phyloP scores from a whole-genome alignment of 2,888 invertebrate genomes.

The Diadegma fenestrale region DNA sequence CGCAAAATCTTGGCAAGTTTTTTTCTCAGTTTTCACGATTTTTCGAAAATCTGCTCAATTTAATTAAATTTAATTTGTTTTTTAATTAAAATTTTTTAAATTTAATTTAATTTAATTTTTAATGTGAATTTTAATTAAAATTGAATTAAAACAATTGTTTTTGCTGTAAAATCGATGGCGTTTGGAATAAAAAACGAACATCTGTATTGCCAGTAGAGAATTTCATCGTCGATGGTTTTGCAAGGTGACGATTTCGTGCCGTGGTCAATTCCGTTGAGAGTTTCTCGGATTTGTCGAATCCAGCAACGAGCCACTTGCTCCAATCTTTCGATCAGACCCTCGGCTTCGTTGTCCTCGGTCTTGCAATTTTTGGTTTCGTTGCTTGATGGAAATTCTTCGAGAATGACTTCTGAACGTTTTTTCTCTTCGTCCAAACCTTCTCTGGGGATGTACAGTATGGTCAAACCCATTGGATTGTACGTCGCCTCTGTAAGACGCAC shows the following conservation, averaged over 20 bases:
- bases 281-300: constrained; percentile 86
- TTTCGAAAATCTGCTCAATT: too few relatives aligned
- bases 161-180: background rate
- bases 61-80: too few relatives aligned
- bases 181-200: constrained; percentile 77
- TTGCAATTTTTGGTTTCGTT: constrained; percentile 85
- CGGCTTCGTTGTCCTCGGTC: constrained; percentile 55
- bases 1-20: background rate
- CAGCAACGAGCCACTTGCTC: constrained; percentile 84
- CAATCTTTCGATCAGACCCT: constrained; percentile 75
- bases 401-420: background rate
- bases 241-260: constrained; percentile 69
- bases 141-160: background rate
- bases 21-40: background rate
- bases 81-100: too few relatives aligned
- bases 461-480: constrained; percentile 86
- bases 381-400: background rate
- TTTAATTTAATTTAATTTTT: too few relatives aligned
- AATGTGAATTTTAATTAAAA: too few relatives aligned
- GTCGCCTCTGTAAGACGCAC: constrained; percentile 86
- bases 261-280: constrained; percentile 76
- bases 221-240: constrained; percentile 80
- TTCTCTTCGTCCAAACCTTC: constrained; percentile 82
- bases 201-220: constrained; percentile 83
- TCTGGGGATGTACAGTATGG: constrained; percentile 86